These are phyloP conservation scores for Troides aeacus DNA, from an alignment of 2,888 invertebrate genomes.

Conservation along the genomic window DNA sequence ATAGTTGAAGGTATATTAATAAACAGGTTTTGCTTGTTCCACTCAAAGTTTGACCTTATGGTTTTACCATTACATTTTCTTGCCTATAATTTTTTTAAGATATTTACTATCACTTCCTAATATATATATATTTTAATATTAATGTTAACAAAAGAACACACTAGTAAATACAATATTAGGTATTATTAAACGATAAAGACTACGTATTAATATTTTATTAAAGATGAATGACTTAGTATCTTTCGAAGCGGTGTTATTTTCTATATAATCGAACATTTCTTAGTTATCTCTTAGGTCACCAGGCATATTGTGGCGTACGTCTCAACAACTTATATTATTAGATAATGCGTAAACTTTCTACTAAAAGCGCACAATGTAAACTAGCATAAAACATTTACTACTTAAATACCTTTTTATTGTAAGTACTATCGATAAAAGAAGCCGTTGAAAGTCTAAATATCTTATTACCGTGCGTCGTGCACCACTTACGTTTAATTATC, in stretches of 20 bases:
- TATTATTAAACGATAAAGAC: too few species aligned
- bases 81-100: background rate
- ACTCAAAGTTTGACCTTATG: slow-evolving; percentile 10
- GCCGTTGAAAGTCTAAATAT: slow-evolving; percentile 9
- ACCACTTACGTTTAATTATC: slow-evolving; percentile 15
- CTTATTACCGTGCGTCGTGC: background rate
- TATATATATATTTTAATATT: background rate
- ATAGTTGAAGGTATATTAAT: background rate
- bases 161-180: background rate
- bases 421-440: slow-evolving; percentile 1
- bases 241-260: background rate
- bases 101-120: background rate
- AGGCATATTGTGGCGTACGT: slow-evolving; percentile 7
- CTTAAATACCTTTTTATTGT: background rate
- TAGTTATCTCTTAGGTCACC: slow-evolving; percentile 24
- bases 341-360: background rate
- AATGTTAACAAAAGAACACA: background rate
- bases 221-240: background rate
- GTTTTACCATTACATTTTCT: background rate
- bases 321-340: background rate
- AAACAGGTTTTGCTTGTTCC: slow-evolving; percentile 16
- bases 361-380: background rate
- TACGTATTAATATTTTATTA: background rate
- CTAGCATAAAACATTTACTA: background rate
- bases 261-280: slow-evolving; percentile 9